Conservation (phyloP, 2,797 vertebrate genomes). For the Kryptopterus vitreolus region DNA sequence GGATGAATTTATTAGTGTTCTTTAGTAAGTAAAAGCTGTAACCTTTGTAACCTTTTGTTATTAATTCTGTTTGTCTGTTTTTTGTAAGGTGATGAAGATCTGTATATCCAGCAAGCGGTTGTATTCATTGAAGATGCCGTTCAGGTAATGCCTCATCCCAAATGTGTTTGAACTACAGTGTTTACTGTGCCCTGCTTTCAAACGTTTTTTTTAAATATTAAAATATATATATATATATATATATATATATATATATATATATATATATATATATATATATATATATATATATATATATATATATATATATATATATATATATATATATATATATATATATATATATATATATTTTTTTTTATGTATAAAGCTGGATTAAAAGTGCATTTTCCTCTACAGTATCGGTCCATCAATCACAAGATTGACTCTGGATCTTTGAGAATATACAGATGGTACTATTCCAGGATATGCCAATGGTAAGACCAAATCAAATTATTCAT, state of each 20-base stretch:
- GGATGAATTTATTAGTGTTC: background rate
- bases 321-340: no score
- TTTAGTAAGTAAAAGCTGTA: background rate
- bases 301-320: no score
- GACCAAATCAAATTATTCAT: no score
- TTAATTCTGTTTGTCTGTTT: background rate
- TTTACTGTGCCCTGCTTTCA: background rate
- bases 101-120: slow-evolving; percentile 85
- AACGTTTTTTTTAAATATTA: background rate
- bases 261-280: no score
- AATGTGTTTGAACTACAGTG: background rate
- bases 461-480: slow-evolving; percentile 86
- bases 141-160: slow-evolving; percentile 70
- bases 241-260: no score
- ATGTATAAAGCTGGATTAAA: no score
- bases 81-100: slow-evolving; percentile 63
- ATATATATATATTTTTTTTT: no score
- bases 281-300: no score
- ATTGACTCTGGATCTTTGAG: slow-evolving; percentile 81
- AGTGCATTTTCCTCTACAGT: slow-evolving; percentile 68
- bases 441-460: slow-evolving; percentile 91
- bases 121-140: slow-evolving; percentile 95
- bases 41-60: no score
- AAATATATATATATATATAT: no score
- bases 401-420: slow-evolving; percentile 93